These are phyloP conservation scores for Bucorvus abyssinicus DNA, from an alignment of 2,797 vertebrate genomes.

Conservation along the genomic window DNA sequence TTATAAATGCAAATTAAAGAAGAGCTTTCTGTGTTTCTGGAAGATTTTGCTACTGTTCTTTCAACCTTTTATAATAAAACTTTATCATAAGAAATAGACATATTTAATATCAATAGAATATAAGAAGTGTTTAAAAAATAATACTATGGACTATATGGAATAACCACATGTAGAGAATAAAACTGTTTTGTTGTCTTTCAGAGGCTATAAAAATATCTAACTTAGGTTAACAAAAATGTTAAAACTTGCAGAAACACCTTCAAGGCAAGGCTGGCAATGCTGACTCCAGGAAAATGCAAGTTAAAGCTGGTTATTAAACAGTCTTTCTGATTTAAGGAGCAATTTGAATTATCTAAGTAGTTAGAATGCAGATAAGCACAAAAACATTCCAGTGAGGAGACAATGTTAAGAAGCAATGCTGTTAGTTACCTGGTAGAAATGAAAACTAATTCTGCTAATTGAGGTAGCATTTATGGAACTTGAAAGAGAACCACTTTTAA, in stretches of 20 bases:
- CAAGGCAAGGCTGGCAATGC: constrained; percentile 11
- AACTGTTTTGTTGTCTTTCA: background rate
- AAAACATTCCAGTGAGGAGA: background rate
- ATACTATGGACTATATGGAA: background rate
- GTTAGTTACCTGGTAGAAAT: background rate
- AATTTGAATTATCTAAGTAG: constrained; percentile 26
- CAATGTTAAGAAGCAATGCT: constrained; percentile 8
- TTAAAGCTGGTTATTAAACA: constrained; percentile 18
- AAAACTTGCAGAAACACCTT: constrained; percentile 27
- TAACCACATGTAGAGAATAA: background rate
- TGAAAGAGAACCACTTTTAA: background rate
- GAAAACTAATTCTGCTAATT: background rate
- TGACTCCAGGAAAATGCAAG: constrained; percentile 12
- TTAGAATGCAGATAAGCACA: constrained; percentile 1
- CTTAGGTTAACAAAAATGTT: background rate
- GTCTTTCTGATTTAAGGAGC: constrained; percentile 51
- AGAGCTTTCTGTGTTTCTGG: background rate
- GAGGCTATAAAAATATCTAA: constrained; percentile 27
- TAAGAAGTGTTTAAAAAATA: constrained; percentile 36
- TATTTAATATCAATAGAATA: constrained; percentile 4
- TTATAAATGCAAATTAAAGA: background rate
- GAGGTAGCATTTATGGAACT: background rate
- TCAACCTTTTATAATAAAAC: constrained; percentile 1
- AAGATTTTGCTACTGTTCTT: background rate
- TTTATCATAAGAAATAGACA: constrained; percentile 9